Base-by-base conservation (phyloP, 2,888 invertebrate genomes). In the Drosophila ustulata region DNA sequence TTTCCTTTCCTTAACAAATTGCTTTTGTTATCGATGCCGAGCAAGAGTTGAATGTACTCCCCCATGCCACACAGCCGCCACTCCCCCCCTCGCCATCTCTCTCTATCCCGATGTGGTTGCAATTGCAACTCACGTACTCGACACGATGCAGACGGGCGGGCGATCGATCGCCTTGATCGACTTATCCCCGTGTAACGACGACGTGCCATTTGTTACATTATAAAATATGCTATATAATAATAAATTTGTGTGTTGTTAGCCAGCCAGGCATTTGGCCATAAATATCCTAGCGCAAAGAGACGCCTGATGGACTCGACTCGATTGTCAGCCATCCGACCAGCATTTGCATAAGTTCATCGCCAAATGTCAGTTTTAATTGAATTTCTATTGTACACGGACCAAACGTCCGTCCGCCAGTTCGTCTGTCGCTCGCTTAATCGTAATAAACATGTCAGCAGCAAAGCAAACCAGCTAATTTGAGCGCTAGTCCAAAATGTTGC, bases 311-410 rank as follows among this genome's bases (percentile, higher is more conserved):
- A 75, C 83, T 66, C 26, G 37, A 45, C 45, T 43, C 28, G 75
- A 75, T 75, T 72, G 75, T 47, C 45, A 56, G 52, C 45, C 50
- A 30, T 18, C n/a, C 18, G 49, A 25, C 45, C 37, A 32, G 39
- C 62, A 72, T 75, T 67, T 69, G 71, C 85, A 82, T 77, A 75
- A 68, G 75, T 84, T 89, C 80, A 81, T 69, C 76, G 80, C 69
- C 73, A 78, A 89, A 78, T 87, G 86, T 84, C 86, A 84, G 78
- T 87, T 87, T 89, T 89, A 87, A 87, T 87, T 87, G 86, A 87
- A 87, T 89, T 87, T 87, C 82, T 87, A 89, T 82, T 75, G 78
- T 71, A 68, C 61, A 39, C 39, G 50, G 71, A 65, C 61, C 77
- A 61, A 65, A 85, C 61, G 62, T 63, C 52, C 0, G 47, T 41